These are phyloP conservation scores for Aleiodes sp. DNA, from an alignment of 1,140 invertebrate genomes.

Conservation along the genomic window DNA sequence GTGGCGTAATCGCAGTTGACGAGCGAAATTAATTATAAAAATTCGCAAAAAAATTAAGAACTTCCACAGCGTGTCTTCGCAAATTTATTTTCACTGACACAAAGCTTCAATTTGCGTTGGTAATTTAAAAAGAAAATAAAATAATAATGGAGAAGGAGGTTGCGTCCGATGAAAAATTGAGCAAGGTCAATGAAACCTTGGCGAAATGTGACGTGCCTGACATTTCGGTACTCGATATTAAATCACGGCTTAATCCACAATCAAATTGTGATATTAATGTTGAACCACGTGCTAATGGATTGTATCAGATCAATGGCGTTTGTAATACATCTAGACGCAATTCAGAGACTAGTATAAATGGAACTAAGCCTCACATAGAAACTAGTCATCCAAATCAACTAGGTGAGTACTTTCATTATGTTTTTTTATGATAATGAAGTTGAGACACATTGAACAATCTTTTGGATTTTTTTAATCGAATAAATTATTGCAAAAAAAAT, in stretches of 20 bases:
- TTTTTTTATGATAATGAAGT: background rate
- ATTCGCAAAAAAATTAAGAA: too few species aligned
- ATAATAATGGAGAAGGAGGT: conserved; percentile 43
- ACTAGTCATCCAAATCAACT: conserved; percentile 61
- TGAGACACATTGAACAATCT: background rate
- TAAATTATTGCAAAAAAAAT: background rate
- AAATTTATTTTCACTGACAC: too few species aligned
- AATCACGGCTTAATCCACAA: conserved; percentile 51
- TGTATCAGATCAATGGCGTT: conserved; percentile 55
- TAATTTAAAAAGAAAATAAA: background rate
- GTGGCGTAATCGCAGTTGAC: too few species aligned
- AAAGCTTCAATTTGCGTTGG: background rate
- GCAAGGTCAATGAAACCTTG: conserved; percentile 44
- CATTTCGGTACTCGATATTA: conserved; percentile 52
- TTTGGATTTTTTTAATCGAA: background rate
- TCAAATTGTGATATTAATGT: conserved; percentile 37
- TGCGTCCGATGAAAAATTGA: conserved; percentile 29
- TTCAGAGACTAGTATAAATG: conserved; percentile 35
- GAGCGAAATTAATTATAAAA: too few species aligned
- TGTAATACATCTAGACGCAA: conserved; percentile 50
- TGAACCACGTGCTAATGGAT: conserved; percentile 54
- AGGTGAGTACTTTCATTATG: conserved; percentile 44
- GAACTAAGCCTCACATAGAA: conserved; percentile 46
- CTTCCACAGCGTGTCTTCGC: too few species aligned
- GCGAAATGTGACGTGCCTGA: conserved; percentile 41